Conservation (phyloP, 2,797 vertebrate genomes). For the Etheostoma nigrum region DNA sequence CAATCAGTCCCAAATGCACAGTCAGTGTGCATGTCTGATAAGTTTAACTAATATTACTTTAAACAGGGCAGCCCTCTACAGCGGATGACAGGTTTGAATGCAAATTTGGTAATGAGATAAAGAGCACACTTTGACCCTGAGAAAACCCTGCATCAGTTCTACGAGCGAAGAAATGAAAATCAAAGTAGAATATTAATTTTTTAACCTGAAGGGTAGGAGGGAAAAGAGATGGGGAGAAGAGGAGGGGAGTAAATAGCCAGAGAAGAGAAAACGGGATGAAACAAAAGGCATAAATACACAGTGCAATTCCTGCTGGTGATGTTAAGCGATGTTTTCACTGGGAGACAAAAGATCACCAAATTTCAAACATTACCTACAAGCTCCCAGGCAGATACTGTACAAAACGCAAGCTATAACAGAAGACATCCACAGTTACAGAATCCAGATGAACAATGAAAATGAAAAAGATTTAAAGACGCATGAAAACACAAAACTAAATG, state of each 20-base stretch:
- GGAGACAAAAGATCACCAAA: conserved; percentile 49
- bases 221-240: not conserved
- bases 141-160: conserved; percentile 32
- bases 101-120: conserved; percentile 44
- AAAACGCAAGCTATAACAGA: conserved; percentile 26
- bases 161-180: conserved; percentile 27
- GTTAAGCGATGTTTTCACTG: conserved; percentile 42
- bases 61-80: conserved; percentile 16
- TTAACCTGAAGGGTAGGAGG: conserved; percentile 47
- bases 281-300: conserved; percentile 54
- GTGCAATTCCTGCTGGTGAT: conserved; percentile 47
- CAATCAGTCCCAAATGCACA: conserved; percentile 31
- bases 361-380: conserved; percentile 29
- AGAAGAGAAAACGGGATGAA: conserved; percentile 30
- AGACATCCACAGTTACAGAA: not conserved
- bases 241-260: conserved; percentile 32
- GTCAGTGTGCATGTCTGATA: conserved; percentile 15
- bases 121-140: conserved; percentile 28
- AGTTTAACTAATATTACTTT: conserved; percentile 27
- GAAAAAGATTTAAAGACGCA: conserved; percentile 22
- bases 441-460: not conserved
- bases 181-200: conserved; percentile 30
- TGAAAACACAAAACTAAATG: conserved; percentile 20
- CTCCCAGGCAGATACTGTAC: conserved; percentile 32
- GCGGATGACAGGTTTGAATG: conserved; percentile 13